Evolutionary conservation across 1,140 invertebrate genomes (phyloP).

Genomic region (Nephila pilipes): DNA sequence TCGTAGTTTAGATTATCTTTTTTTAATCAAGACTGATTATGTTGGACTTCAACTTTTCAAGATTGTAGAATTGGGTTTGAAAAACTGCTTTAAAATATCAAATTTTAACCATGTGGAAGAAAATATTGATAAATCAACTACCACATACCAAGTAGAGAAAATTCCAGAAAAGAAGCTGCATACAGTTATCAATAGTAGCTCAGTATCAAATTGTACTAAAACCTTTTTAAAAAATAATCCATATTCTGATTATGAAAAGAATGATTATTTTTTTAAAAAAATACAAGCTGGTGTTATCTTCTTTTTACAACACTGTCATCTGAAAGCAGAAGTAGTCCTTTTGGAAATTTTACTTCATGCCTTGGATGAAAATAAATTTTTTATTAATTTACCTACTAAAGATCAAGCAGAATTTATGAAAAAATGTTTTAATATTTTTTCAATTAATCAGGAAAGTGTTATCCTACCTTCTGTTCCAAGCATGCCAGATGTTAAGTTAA

Average conservation of each 20-base stretch:
- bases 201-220: no score
- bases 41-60: background rate
- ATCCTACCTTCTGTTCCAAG: background rate
- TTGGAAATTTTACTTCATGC: background rate
- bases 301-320: slow-evolving; percentile 13
- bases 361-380: background rate
- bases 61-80: background rate
- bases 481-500: background rate
- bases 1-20: background rate
- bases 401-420: background rate
- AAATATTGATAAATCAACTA: background rate
- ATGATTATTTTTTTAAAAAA: background rate
- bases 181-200: no score
- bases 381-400: background rate
- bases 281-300: background rate
- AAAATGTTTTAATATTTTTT: slow-evolving; percentile 1
- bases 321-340: background rate
- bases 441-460: background rate
- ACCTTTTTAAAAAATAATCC: background rate
- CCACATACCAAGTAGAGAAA: no score
- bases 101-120: background rate
- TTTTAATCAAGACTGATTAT: background rate
- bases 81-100: background rate
- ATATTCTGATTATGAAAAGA: no score
- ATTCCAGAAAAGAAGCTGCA: no score